Percentiles rank a stretch among this genome's conserved stretches.
These are phyloP conservation scores for Phoebastria nigripes DNA, from an alignment of 2,797 vertebrate species.

Conservation along the genomic window DNA sequence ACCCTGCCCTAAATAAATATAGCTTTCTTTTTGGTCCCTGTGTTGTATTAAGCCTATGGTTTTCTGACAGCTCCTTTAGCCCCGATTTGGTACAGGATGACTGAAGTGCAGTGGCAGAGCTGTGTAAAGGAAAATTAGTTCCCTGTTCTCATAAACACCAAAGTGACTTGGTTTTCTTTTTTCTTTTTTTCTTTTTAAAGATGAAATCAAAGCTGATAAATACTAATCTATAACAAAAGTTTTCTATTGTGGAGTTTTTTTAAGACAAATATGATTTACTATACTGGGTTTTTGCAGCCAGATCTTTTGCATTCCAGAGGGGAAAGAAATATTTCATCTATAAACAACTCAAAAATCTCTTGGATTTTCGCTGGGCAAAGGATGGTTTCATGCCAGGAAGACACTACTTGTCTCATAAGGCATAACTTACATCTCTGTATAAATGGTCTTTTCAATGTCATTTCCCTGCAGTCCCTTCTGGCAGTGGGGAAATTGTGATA, in stretches of 20 bases:
- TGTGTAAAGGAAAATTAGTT: not conserved
- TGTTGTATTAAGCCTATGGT: not conserved
- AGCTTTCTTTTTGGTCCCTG: not conserved
- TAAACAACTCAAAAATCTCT: not conserved
- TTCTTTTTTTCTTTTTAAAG: not conserved
- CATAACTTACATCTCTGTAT: not conserved
- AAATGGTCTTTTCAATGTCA: not conserved
- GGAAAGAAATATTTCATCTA: not conserved
- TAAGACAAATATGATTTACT: not conserved
- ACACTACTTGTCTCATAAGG: not conserved
- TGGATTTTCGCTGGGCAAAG: constrained; percentile 4
- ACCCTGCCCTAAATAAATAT: not conserved
- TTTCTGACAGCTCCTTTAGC: not conserved
- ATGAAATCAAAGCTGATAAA: not conserved
- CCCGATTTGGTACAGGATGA: not conserved
- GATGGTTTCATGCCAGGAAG: not conserved
- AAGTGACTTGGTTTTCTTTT: constrained; percentile 18
- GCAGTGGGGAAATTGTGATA: not conserved
- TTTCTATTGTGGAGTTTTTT: not conserved
- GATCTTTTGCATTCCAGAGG: not conserved
- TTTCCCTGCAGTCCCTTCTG: not conserved
- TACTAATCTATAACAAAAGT: not conserved
- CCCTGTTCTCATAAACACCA: not conserved
- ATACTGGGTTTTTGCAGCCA: not conserved
- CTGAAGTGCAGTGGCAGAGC: not conserved